Evolutionary conservation across 2,888 invertebrate species (phyloP).

Genomic region (Cryptocheilus praepositus): DNA sequence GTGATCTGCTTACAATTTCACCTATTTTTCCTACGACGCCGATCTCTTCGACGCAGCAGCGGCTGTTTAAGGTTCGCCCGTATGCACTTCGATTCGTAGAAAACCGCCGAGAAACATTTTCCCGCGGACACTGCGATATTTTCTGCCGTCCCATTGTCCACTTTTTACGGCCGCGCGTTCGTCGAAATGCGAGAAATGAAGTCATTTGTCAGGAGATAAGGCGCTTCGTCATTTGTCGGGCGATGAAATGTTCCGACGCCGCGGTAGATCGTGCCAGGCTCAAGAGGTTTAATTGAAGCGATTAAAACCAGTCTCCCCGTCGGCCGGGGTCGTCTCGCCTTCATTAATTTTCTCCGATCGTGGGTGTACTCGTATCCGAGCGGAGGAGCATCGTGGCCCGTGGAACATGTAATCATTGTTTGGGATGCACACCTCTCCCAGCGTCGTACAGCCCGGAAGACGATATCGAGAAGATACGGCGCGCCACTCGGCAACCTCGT

Average conservation of each 20-base stretch:
- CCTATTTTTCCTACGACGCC: too few species aligned
- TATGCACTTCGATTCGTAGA: too few species aligned
- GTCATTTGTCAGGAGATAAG: too few species aligned
- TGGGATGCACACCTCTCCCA: conserved; percentile 14
- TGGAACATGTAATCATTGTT: conserved; percentile 31
- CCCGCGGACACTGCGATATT: too few species aligned
- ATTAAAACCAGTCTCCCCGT: conserved; percentile 55
- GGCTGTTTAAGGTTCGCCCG: too few species aligned
- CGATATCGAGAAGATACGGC: conserved; percentile 17
- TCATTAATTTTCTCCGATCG: conserved; percentile 48
- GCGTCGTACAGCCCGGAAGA: conserved; percentile 33
- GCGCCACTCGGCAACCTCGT: conserved; percentile 12
- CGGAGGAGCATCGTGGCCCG: not conserved
- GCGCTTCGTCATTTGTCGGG: conserved; percentile 3
- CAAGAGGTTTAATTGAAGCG: conserved; percentile 52
- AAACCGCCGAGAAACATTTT: too few species aligned
- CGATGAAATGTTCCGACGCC: too few species aligned
- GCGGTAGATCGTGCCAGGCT: conserved; percentile 24
- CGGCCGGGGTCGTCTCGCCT: conserved; percentile 21
- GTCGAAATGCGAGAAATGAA: too few species aligned
- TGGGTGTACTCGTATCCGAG: conserved; percentile 27
- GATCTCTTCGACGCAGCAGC: too few species aligned
- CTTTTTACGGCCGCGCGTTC: too few species aligned
- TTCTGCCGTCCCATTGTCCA: too few species aligned
- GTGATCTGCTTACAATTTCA: too few species aligned